These are phyloP conservation scores for Rhadinocentrus ornatus DNA, from an alignment of 2,797 vertebrate genomes.

Conservation along the genomic window DNA sequence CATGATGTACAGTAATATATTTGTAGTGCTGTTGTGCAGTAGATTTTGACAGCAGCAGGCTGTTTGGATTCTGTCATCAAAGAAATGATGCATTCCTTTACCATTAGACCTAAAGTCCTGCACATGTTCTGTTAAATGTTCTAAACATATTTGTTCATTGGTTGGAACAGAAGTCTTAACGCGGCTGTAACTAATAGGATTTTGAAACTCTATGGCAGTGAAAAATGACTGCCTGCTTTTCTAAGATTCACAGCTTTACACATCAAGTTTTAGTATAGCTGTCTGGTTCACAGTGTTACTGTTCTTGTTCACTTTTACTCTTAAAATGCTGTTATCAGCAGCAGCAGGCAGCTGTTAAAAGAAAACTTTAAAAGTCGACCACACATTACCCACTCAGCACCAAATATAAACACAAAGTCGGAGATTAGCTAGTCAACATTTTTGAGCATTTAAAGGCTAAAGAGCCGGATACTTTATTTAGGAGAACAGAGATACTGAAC, in stretches of 20 bases:
- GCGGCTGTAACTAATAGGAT: background rate
- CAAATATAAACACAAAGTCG: background rate
- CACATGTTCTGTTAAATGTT: slow-evolving; percentile 20
- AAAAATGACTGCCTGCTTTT: background rate
- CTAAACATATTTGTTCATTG: background rate
- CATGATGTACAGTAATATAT: slow-evolving; percentile 31
- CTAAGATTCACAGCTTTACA: background rate
- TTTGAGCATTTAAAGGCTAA: background rate
- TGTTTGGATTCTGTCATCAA: slow-evolving; percentile 36
- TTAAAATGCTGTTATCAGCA: slow-evolving; percentile 5
- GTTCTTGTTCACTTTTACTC: slow-evolving; percentile 7
- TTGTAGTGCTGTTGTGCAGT: slow-evolving; percentile 26
- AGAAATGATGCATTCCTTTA: slow-evolving; percentile 20
- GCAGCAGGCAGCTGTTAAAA: background rate
- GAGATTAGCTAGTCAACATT: background rate
- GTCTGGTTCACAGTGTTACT: background rate
- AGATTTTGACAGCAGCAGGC: slow-evolving; percentile 41
- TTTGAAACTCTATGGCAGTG: background rate
- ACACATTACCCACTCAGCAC: background rate
- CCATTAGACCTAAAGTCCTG: slow-evolving; percentile 13
- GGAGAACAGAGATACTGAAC: background rate
- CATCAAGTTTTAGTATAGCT: background rate
- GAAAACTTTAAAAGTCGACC: background rate
- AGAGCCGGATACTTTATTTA: background rate
- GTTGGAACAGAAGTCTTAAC: background rate